A percentile compares a stretch with the other conserved stretches of the same genome.
Conservation (phyloP, 2,113 vertebrate species). For the Pampusana beccarii region DNA sequence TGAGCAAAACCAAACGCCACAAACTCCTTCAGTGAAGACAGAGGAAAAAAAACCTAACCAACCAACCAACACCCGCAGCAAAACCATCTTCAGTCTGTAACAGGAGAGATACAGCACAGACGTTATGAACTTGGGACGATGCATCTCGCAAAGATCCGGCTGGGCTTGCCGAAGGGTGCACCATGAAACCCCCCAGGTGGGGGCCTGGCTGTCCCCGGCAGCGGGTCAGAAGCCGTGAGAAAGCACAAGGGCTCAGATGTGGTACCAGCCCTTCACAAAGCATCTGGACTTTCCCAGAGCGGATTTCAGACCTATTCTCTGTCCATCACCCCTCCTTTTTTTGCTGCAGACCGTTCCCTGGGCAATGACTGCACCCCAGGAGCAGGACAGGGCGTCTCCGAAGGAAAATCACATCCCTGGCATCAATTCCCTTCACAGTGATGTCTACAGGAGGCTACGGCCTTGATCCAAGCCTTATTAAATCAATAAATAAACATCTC, state of each 20-base stretch:
- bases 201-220: background rate
- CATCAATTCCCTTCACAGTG: background rate
- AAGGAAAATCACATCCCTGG: fast-evolving
- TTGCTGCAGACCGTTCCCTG: too few relatives aligned
- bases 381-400: fast-evolving
- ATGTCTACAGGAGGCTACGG: background rate
- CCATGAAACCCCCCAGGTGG: background rate
- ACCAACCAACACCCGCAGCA: too few relatives aligned
- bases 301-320: background rate
- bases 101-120: background rate
- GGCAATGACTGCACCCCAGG: fast-evolving
- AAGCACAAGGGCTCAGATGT: fast-evolving
- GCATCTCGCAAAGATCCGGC: background rate
- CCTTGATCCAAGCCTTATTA: background rate
- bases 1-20: background rate
- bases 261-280: background rate
- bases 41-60: too few relatives aligned
- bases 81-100: background rate
- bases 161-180: background rate
- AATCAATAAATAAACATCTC: background rate
- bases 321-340: background rate
- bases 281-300: fast-evolving
- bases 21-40: background rate
- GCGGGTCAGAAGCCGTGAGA: background rate
- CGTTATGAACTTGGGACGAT: fast-evolving